Conservation (phyloP, 1,140 invertebrate genomes). For the Calosoma granatense region DNA sequence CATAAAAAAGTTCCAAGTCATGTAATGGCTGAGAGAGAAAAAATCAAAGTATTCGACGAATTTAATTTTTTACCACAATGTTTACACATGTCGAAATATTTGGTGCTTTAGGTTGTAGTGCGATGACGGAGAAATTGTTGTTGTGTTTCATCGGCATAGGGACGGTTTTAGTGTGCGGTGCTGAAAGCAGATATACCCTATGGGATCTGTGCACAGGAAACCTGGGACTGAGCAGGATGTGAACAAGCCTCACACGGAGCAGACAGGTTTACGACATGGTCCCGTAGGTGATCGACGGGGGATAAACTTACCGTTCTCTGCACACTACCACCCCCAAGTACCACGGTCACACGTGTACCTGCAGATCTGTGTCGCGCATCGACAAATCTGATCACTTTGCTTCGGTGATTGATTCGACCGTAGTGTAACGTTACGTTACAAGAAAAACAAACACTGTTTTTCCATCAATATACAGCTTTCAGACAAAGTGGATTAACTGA, state of each 20-base stretch:
- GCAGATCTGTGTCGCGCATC: not conserved
- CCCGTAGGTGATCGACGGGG: not conserved
- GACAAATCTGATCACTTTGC: conserved; percentile 6
- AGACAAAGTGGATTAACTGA: not conserved
- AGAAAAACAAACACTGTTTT: conserved; percentile 4
- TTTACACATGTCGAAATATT: conserved; percentile 5
- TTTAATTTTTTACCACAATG: conserved; percentile 2
- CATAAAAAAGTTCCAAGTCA: not conserved
- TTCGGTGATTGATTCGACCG: conserved; percentile 1
- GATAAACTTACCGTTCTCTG: not conserved
- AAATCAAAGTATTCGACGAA: not conserved
- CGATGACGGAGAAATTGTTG: not conserved
- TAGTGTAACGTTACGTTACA: not conserved
- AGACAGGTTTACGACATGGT: conserved; percentile 4
- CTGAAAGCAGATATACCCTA: not conserved
- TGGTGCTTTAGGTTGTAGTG: too few relatives aligned
- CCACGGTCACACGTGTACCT: not conserved
- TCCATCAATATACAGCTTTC: conserved; percentile 1
- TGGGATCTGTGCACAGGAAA: not conserved
- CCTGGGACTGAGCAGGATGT: conserved; percentile 1
- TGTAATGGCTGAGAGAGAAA: not conserved
- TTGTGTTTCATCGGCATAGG: not conserved
- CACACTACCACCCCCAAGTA: not conserved
- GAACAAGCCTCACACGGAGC: not conserved
- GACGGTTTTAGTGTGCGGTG: not conserved